phyloP scores from a whole-genome alignment of 92 coral and sea anemone genomes.

The Porites rus region DNA sequence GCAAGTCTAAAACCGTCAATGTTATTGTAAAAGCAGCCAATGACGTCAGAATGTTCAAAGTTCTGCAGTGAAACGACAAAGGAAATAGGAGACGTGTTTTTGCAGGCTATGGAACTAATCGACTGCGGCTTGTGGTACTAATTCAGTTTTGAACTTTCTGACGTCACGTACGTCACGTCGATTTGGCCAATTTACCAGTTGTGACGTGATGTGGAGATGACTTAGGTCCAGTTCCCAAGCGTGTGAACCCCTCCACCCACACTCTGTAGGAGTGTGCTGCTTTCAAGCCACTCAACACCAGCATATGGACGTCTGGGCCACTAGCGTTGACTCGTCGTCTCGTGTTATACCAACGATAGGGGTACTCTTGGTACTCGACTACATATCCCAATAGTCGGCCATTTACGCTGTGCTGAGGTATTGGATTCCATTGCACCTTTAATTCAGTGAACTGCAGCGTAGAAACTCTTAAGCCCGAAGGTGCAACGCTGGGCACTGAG shows the following conservation, averaged over 20 bases:
- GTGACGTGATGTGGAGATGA: neutral
- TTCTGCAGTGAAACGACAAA: too few relatives aligned
- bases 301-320: neutral
- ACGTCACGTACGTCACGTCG: too few relatives aligned
- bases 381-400: constrained; percentile 26
- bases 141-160: too few relatives aligned
- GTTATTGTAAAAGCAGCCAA: too few relatives aligned
- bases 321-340: neutral
- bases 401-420: neutral
- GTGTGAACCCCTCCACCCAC: neutral
- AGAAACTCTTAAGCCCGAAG: neutral
- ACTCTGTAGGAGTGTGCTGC: neutral
- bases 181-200: neutral
- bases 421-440: constrained; percentile 21
- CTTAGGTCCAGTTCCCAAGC: neutral
- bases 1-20: too few relatives aligned
- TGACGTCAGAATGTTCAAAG: too few relatives aligned
- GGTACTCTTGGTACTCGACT: neutral
- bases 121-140: too few relatives aligned
- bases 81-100: neutral
- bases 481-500: constrained; percentile 28
- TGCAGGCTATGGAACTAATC: too few relatives aligned
- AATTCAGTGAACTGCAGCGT: neutral
- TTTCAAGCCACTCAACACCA: neutral
- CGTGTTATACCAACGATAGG: neutral